A percentile compares a stretch with the other conserved stretches of the same genome.
These are phyloP conservation scores for Pogonophryne albipinna DNA, from an alignment of 2,797 vertebrate genomes.

Conservation along the genomic window DNA sequence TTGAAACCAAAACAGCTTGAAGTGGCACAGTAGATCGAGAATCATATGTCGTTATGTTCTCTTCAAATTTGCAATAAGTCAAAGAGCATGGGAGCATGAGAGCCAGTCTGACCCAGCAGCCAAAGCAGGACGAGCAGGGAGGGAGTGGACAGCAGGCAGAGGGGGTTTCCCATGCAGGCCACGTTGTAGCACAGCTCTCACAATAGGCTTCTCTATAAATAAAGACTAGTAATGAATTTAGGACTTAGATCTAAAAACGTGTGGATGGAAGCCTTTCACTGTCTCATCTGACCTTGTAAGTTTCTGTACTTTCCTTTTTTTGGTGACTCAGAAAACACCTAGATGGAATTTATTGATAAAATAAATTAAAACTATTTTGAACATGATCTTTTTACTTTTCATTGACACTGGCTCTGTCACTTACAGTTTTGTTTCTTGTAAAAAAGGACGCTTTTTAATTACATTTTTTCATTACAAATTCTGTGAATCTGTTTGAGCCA, in stretches of 20 bases:
- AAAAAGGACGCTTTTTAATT: background rate
- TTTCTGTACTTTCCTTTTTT: constrained; percentile 20
- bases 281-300: constrained; percentile 33
- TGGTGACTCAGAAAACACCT: constrained; percentile 23
- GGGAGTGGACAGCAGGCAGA: constrained; percentile 63
- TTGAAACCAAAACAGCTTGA: constrained; percentile 15
- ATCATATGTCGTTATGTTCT: constrained; percentile 47
- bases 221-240: constrained; percentile 54
- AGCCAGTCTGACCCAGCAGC: constrained; percentile 74
- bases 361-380: background rate
- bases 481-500: background rate
- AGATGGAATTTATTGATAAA: constrained; percentile 3
- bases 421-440: background rate
- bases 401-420: background rate
- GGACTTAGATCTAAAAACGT: constrained; percentile 34
- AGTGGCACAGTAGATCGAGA: constrained; percentile 42
- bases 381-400: background rate
- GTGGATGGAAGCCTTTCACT: constrained; percentile 29
- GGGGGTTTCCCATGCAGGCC: constrained; percentile 77
- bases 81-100: constrained; percentile 85
- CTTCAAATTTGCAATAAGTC: constrained; percentile 67
- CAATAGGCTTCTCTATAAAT: constrained; percentile 63
- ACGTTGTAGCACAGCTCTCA: constrained; percentile 59
- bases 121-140: constrained; percentile 62
- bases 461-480: background rate